phyloP scores from a whole-genome alignment of 2,113 vertebrate species.

The Podilymbus podiceps region DNA sequence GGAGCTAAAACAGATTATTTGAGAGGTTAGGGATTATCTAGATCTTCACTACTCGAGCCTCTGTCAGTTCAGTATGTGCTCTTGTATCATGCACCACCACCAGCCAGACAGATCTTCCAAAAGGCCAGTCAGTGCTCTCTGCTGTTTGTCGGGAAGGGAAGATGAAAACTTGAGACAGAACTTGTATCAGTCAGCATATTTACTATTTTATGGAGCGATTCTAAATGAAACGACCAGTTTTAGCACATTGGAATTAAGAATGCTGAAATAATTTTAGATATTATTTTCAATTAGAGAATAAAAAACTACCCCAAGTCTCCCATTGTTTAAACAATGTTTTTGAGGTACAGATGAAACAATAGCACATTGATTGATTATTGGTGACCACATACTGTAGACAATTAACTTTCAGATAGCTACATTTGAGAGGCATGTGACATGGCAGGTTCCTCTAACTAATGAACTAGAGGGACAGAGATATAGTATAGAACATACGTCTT shows the following conservation, averaged over 20 bases:
- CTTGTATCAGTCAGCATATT: background rate
- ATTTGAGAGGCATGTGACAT: background rate
- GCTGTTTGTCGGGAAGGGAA: background rate
- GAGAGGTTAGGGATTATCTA: background rate
- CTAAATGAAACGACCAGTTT: background rate
- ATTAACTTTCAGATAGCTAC: background rate
- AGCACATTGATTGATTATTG: background rate
- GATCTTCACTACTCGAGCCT: background rate
- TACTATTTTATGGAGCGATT: background rate
- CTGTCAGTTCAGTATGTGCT: background rate
- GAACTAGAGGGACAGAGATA: background rate
- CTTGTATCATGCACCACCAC: background rate
- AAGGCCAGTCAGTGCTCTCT: background rate
- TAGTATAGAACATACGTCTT: background rate
- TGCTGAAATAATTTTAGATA: background rate
- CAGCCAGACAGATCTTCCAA: background rate
- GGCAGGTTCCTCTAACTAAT: background rate
- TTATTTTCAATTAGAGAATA: background rate
- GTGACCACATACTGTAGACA: background rate
- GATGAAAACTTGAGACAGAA: background rate
- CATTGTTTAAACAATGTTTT: background rate
- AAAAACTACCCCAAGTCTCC: background rate
- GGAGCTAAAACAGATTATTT: background rate
- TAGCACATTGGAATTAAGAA: background rate
- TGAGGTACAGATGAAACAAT: background rate